Evolutionary conservation across 2,797 vertebrate genomes (phyloP).

Genomic region (Halcyon leucocephala): DNA sequence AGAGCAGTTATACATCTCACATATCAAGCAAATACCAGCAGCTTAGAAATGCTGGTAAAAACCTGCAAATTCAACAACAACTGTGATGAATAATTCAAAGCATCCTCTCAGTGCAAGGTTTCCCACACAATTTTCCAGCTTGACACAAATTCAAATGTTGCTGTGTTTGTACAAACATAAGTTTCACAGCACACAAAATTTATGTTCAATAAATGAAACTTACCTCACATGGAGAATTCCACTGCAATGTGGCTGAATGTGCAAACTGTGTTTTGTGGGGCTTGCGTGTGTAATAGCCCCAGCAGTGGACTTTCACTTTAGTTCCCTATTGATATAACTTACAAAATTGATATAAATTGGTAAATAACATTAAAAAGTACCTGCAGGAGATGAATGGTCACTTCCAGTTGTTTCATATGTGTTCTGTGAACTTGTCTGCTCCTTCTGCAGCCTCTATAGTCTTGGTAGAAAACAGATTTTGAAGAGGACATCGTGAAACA

Average conservation of each 20-base stretch:
- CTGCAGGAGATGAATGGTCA: not conserved
- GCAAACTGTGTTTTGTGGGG: not conserved
- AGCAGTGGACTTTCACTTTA: not conserved
- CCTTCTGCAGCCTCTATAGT: not conserved
- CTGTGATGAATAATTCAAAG: conserved; percentile 67
- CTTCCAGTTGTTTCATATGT: not conserved
- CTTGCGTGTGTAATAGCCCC: not conserved
- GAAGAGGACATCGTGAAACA: not conserved
- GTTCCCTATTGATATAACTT: not conserved
- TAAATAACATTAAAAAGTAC: not conserved
- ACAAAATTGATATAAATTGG: not conserved
- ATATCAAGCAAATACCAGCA: conserved; percentile 44
- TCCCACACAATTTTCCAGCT: conserved; percentile 18
- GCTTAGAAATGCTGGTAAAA: conserved; percentile 37
- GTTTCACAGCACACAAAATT: conserved; percentile 18
- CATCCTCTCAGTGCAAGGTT: conserved; percentile 6
- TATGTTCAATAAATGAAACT: not conserved
- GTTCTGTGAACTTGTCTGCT: not conserved
- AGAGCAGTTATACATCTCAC: conserved; percentile 36
- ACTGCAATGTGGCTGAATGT: not conserved
- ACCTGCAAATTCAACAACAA: conserved; percentile 48
- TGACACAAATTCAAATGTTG: conserved; percentile 53
- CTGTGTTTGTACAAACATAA: conserved; percentile 24
- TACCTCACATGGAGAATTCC: not conserved
- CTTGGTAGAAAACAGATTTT: not conserved